Evolutionary conservation across 2,888 invertebrate genomes (phyloP).

Genomic region (Hipparchia semele): DNA sequence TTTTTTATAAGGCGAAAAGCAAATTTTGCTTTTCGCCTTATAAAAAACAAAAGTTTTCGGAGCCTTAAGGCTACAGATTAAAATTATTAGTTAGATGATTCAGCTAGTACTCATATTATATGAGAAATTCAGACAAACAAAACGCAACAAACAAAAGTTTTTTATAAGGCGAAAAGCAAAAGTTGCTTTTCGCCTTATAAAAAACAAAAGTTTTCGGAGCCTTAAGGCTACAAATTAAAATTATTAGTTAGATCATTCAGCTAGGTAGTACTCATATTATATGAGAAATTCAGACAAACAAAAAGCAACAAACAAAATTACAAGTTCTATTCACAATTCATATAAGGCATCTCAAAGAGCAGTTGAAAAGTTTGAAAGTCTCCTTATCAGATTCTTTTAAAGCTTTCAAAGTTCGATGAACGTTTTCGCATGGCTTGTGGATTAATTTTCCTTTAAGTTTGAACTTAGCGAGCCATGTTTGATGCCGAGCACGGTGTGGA

Average conservation of each 20-base stretch:
- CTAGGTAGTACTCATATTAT: too few species aligned
- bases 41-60: too few species aligned
- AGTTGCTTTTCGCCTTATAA: too few species aligned
- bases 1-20: too few species aligned
- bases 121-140: background rate
- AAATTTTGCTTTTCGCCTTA: too few species aligned
- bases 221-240: too few species aligned
- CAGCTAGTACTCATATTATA: too few species aligned
- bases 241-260: too few species aligned
- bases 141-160: background rate
- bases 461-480: constrained; percentile 13
- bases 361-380: constrained; percentile 23
- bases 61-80: too few species aligned
- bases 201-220: too few species aligned
- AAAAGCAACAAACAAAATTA: background rate
- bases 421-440: constrained; percentile 24
- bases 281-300: background rate
- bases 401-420: constrained; percentile 24
- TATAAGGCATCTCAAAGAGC: constrained; percentile 14
- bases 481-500: background rate
- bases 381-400: constrained; percentile 24
- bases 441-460: constrained; percentile 22
- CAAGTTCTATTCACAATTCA: constrained; percentile 12
- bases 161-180: too few species aligned
- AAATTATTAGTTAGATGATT: too few species aligned